Percentiles rank a stretch among this genome's conserved stretches.
Evolutionary conservation across 2,113 vertebrate genomes (phyloP).

Genomic region (Hydrochoerus hydrochaeris): DNA sequence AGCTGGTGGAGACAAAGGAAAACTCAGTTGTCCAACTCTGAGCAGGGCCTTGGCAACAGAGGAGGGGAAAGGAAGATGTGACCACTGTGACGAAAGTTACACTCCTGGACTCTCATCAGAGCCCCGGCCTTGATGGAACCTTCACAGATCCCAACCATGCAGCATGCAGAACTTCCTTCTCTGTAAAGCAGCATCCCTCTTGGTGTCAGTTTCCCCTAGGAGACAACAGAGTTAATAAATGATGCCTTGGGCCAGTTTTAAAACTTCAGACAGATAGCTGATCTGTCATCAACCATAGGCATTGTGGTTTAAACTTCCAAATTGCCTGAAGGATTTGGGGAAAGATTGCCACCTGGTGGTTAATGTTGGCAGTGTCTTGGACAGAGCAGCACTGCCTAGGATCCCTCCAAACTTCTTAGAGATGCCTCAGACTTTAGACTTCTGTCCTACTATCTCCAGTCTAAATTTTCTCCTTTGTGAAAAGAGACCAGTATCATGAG

Average conservation of each 20-base stretch:
- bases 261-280: background rate
- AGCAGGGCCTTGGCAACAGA: background rate
- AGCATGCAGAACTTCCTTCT: background rate
- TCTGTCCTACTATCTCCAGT: background rate
- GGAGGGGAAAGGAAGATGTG: background rate
- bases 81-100: background rate
- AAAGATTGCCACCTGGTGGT: conserved; percentile 72
- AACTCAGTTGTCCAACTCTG: background rate
- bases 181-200: background rate
- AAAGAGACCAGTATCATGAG: background rate
- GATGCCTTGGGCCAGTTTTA: background rate
- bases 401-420: background rate
- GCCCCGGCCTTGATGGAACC: background rate
- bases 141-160: background rate
- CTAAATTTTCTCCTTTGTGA: background rate
- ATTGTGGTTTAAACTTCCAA: background rate
- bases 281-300: background rate
- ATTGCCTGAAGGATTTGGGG: background rate
- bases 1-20: background rate
- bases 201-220: background rate
- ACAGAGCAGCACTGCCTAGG: background rate
- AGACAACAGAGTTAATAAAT: background rate
- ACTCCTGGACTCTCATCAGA: background rate
- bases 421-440: background rate
- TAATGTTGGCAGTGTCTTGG: background rate